These are phyloP conservation scores for Plodia interpunctella DNA, from an alignment of 1,140 invertebrate species.

Conservation along the genomic window DNA sequence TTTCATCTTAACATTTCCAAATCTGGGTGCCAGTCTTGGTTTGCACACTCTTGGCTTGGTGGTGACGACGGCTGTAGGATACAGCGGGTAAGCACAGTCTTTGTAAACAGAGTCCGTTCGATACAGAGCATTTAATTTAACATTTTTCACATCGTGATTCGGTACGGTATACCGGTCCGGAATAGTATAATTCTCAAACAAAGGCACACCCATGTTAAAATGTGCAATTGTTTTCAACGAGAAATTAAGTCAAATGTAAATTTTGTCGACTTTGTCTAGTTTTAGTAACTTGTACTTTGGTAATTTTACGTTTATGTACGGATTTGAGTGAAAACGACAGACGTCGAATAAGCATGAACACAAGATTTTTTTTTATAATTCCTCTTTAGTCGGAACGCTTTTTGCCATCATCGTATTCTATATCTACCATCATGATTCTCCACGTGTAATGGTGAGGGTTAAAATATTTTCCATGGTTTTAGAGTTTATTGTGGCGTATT, in stretches of 20 bases:
- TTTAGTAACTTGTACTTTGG: background rate
- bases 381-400: too few species aligned
- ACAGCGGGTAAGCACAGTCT: constrained; percentile 36
- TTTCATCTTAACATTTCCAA: constrained; percentile 8
- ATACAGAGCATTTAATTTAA: constrained; percentile 18
- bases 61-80: background rate
- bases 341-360: too few species aligned
- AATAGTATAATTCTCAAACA: constrained; percentile 20
- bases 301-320: background rate
- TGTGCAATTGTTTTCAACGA: background rate
- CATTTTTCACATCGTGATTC: constrained; percentile 8
- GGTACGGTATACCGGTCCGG: background rate
- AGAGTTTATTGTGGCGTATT: too few species aligned
- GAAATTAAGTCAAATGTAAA: too few species aligned
- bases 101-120: constrained; percentile 37
- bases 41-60: constrained; percentile 18
- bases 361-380: too few species aligned
- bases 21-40: constrained; percentile 4
- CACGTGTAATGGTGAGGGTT: too few species aligned
- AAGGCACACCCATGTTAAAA: constrained; percentile 38
- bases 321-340: background rate
- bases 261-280: background rate
- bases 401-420: too few species aligned
- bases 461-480: too few species aligned
- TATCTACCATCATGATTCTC: too few species aligned